Conservation (phyloP, 2,888 invertebrate genomes). For the Druceiella hillmani region DNA sequence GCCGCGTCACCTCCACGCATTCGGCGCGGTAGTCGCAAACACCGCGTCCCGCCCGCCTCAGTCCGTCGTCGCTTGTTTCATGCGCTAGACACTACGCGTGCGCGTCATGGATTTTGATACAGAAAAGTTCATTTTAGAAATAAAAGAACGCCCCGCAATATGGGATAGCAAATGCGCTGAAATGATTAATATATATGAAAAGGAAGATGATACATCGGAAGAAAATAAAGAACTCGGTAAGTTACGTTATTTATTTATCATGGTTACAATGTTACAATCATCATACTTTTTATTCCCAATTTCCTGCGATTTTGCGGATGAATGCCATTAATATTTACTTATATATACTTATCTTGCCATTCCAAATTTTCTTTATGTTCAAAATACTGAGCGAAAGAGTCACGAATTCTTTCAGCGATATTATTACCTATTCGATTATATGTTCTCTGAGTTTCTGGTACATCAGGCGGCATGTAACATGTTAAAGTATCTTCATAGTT, state of each 20-base stretch:
- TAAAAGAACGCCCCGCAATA: slow-evolving; percentile 5
- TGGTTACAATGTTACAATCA: no score
- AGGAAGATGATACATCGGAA: slow-evolving; percentile 9
- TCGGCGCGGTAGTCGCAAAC: slow-evolving; percentile 14
- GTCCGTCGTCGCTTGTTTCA: no score
- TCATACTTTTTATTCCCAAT: no score
- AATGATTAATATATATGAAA: slow-evolving; percentile 10
- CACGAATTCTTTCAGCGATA: slow-evolving; percentile 7
- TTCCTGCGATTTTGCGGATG: slow-evolving; percentile 4
- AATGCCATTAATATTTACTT: slow-evolving; percentile 3
- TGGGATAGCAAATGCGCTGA: slow-evolving; percentile 13
- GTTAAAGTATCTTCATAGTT: slow-evolving; percentile 9
- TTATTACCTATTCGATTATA: slow-evolving; percentile 8
- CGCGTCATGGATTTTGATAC: slow-evolving; percentile 9
- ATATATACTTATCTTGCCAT: no score
- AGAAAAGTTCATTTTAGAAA: slow-evolving; percentile 9
- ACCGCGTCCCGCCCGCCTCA: slow-evolving; percentile 9
- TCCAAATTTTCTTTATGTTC: slow-evolving; percentile 7
- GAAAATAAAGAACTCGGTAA: slow-evolving; percentile 11
- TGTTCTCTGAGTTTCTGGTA: slow-evolving; percentile 2
- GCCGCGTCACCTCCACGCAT: slow-evolving; percentile 12
- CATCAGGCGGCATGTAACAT: slow-evolving; percentile 6
- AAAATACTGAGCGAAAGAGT: slow-evolving; percentile 7
- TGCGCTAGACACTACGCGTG: slow-evolving; percentile 3
- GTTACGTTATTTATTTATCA: slow-evolving; percentile 11